These are phyloP conservation scores for Drosophila mercatorum DNA, from an alignment of 2,888 invertebrate genomes.

Conservation along the genomic window DNA sequence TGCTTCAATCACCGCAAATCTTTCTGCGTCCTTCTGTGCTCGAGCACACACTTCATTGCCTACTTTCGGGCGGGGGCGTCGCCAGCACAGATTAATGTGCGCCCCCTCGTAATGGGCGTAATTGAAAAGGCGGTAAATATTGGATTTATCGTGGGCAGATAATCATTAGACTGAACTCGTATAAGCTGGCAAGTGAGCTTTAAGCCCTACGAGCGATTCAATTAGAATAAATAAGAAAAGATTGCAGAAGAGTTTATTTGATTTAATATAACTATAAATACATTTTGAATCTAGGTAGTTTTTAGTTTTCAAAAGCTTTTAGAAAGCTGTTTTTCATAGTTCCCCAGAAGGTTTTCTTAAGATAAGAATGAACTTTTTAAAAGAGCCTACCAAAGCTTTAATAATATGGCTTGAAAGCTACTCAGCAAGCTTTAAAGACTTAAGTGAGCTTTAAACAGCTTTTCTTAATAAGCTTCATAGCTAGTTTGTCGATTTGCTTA, in stretches of 20 bases:
- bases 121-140: conserved; percentile 12
- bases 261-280: background rate
- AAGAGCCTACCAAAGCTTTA: too few relatives aligned
- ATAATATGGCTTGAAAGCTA: background rate
- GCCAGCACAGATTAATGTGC: conserved; percentile 28
- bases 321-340: too few relatives aligned
- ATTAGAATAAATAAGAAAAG: background rate
- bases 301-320: too few relatives aligned
- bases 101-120: conserved; percentile 15
- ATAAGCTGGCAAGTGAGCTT: background rate
- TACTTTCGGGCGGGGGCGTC: conserved; percentile 35
- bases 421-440: accelerated
- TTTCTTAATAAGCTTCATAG: background rate
- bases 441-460: background rate
- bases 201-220: background rate
- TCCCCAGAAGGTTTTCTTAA: too few relatives aligned
- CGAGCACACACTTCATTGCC: conserved; percentile 44
- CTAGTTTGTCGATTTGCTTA: background rate
- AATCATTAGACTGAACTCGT: background rate
- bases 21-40: conserved; percentile 1
- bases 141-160: background rate
- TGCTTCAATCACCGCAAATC: conserved; percentile 66
- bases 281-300: too few relatives aligned
- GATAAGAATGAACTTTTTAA: too few relatives aligned
- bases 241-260: background rate